phyloP scores from a whole-genome alignment of 2,113 vertebrate species.

The Chlorocebus sabaeus region DNA sequence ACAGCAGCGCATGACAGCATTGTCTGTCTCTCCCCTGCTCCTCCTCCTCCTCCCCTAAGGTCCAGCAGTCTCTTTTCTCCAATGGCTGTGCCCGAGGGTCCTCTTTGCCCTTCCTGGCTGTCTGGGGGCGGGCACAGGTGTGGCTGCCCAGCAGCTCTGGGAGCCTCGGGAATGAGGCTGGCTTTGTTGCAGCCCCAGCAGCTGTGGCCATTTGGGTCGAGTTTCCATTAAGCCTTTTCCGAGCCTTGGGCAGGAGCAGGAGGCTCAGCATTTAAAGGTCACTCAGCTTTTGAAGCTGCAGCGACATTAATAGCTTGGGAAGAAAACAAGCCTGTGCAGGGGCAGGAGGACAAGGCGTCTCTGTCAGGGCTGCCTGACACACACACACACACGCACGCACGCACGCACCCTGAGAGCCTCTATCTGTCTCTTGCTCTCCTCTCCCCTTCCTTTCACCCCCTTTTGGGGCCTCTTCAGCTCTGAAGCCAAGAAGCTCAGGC shows the following conservation, averaged over 20 bases:
- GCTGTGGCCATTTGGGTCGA: conserved; percentile 49
- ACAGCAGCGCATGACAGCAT: background rate
- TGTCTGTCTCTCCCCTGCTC: background rate
- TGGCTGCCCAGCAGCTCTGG: background rate
- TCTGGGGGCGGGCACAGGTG: conserved; percentile 30
- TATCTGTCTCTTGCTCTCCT: background rate
- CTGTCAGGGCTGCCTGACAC: conserved; percentile 15
- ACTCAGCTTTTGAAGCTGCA: conserved; percentile 75
- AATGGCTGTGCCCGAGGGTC: background rate
- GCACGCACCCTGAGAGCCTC: background rate
- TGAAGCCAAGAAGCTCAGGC: background rate
- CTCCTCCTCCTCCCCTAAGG: background rate
- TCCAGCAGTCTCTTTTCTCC: background rate
- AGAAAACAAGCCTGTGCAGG: conserved; percentile 72
- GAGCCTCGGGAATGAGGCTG: background rate
- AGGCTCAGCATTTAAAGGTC: conserved; percentile 76
- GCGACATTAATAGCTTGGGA: conserved; percentile 77
- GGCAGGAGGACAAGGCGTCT: conserved; percentile 69
- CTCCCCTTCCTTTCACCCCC: background rate
- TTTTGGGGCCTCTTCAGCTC: background rate
- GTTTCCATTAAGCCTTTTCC: conserved; percentile 74
- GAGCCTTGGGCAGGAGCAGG: conserved; percentile 68
- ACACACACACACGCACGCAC: background rate
- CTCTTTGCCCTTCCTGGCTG: background rate
- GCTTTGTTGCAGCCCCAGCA: conserved; percentile 49